Evolutionary conservation across 2,888 invertebrate genomes (phyloP).

Genomic region (Sphaerophoria taeniata): DNA sequence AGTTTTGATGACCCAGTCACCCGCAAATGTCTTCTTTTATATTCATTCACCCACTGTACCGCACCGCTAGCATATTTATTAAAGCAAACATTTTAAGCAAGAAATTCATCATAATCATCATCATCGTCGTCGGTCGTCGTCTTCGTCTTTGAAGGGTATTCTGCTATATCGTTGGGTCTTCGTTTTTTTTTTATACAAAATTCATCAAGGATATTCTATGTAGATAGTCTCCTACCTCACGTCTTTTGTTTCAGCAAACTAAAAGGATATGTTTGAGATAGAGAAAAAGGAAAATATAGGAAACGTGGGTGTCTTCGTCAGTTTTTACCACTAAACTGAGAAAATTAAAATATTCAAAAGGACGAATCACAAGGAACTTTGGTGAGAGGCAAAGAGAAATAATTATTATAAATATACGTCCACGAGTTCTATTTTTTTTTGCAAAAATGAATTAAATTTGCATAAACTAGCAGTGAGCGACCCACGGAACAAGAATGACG

Average conservation of each 20-base stretch:
- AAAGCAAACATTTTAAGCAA: conserved; percentile 36
- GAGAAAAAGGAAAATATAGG: conserved; percentile 11
- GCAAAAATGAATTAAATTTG: conserved; percentile 65
- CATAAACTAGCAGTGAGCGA: conserved; percentile 52
- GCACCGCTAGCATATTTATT: conserved; percentile 8
- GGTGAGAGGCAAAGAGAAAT: conserved; percentile 33
- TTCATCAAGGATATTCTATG: conserved; percentile 47
- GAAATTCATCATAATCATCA: conserved; percentile 58
- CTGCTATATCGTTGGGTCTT: conserved; percentile 21
- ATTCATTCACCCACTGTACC: not conserved
- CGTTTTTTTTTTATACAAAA: conserved; percentile 26
- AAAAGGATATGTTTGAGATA: not conserved
- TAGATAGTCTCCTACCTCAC: conserved; percentile 26
- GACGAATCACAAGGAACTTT: not conserved
- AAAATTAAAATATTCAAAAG: conserved; percentile 30
- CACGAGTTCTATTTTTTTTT: conserved; percentile 50
- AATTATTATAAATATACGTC: conserved; percentile 49
- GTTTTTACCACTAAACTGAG: too few species aligned
- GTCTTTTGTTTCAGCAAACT: conserved; percentile 41
- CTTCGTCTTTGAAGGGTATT: conserved; percentile 49
- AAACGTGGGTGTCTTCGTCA: conserved; percentile 3
- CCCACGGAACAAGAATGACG: not conserved
- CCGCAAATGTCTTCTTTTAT: conserved; percentile 15
- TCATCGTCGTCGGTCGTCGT: not conserved
- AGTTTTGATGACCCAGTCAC: conserved; percentile 66